phyloP scores from a whole-genome alignment of 2,888 invertebrate genomes.

The Diploptera punctata region DNA sequence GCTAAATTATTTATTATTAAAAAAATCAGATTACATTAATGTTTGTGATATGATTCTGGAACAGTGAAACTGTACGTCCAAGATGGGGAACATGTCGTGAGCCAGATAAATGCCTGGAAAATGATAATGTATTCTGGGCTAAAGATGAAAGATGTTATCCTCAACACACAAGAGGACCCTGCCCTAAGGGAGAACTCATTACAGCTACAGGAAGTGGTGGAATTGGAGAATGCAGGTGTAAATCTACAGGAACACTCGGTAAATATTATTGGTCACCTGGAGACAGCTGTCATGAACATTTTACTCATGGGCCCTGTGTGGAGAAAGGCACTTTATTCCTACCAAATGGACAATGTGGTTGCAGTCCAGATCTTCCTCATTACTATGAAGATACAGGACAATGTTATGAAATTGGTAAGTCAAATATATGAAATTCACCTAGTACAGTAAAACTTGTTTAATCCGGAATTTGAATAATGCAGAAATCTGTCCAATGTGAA shows the following conservation, averaged over 20 bases:
- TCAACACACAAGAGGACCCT: conserved; percentile 74
- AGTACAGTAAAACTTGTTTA: too few species aligned
- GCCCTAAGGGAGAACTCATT: conserved; percentile 74
- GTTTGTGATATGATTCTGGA: too few species aligned
- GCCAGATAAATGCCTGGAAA: conserved; percentile 67
- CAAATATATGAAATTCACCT: too few species aligned
- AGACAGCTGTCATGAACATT: conserved; percentile 81
- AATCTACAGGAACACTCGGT: conserved; percentile 58
- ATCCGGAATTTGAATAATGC: too few species aligned
- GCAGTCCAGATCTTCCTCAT: conserved; percentile 73
- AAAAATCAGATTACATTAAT: too few species aligned
- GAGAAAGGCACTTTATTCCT: conserved; percentile 78
- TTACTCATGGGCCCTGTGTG: conserved; percentile 80
- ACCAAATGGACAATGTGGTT: conserved; percentile 77
- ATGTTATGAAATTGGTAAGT: conserved; percentile 78
- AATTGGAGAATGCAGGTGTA: conserved; percentile 64
- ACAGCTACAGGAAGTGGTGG: background rate
- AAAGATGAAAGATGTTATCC: conserved; percentile 77
- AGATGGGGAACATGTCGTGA: conserved; percentile 77
- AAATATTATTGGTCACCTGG: conserved; percentile 65
- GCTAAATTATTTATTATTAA: too few species aligned
- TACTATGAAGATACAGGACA: conserved; percentile 71
- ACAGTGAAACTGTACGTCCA: conserved; percentile 27
- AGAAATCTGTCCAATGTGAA: too few species aligned
- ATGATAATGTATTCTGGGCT: conserved; percentile 77